These are phyloP conservation scores for Danio rerio DNA, from an alignment of 2,113 vertebrate genomes.

Conservation along the genomic window DNA sequence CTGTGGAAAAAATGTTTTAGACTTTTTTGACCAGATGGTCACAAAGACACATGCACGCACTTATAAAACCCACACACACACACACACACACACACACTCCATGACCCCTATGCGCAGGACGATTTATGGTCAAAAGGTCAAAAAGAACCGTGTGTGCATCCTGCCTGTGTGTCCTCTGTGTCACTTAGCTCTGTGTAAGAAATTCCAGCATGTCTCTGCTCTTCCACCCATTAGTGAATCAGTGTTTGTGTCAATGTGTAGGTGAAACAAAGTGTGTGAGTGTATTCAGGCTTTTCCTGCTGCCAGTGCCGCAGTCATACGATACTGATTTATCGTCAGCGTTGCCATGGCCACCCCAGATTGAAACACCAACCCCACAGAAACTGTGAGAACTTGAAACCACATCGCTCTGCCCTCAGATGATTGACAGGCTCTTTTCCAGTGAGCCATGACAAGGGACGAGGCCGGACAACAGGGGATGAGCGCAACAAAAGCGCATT, in stretches of 20 bases:
- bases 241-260: slow-evolving; percentile 25
- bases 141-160: background rate
- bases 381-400: slow-evolving; percentile 37
- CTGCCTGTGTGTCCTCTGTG: slow-evolving; percentile 15
- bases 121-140: slow-evolving; percentile 17
- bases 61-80: background rate
- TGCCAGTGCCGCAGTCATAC: slow-evolving; percentile 40
- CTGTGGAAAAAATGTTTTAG: slow-evolving; percentile 18
- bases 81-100: background rate
- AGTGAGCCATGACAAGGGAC: slow-evolving; percentile 31
- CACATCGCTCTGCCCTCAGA: background rate
- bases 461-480: slow-evolving; percentile 38
- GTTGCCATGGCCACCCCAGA: slow-evolving; percentile 38
- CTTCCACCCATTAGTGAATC: slow-evolving; percentile 22
- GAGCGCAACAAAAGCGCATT: slow-evolving; percentile 26
- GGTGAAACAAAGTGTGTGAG: slow-evolving; percentile 21
- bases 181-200: slow-evolving; percentile 14
- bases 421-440: slow-evolving; percentile 51
- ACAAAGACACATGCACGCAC: slow-evolving; percentile 24
- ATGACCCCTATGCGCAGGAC: background rate
- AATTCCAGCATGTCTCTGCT: slow-evolving; percentile 18
- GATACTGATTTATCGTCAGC: slow-evolving; percentile 51
- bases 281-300: slow-evolving; percentile 50
- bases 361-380: slow-evolving; percentile 35
- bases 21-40: slow-evolving; percentile 18